Base-by-base conservation (phyloP, 2,888 invertebrate species). In the Cryptosula pallasiana region DNA sequence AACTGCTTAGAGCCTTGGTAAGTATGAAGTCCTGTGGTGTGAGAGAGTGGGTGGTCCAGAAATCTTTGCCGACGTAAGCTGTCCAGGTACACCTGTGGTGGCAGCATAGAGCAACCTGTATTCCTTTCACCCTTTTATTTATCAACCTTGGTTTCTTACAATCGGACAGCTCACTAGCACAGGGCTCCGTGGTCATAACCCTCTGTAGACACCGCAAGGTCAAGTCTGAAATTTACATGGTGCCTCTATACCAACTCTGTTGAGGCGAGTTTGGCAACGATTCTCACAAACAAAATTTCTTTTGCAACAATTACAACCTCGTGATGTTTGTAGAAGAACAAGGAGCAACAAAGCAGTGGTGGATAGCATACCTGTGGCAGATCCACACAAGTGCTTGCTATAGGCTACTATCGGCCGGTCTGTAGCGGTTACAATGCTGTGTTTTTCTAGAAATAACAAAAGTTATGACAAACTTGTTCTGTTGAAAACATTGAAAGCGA, bases 361-460 rank as follows among this genome's bases (percentile, higher is more conserved):
- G 20, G 9, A 45, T 45, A 23, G 25, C 3, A 3, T 55, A 91
- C 91, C 92, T 72, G 94, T 94, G 54, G 94, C 95, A 35, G 88
- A 90, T 0, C 95, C 95, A 84, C 95, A 95, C 55, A 95, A 88
- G 84, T 95, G 95, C 84, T 95, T 95, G 0, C 94, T 92, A 29
- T 93, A 86, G 0, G 90, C 93, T 63, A 92, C 87, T 45, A 88
- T 77, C n/a, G 74, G 63, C 69, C 74, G 74, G 1, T 77, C 71
- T 13, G n/a, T n/a, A 32, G 5, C 27, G 16, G 25, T 63, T 34
- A 27, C 13, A 9, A 63, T 5, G 9, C 13, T 27, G n/a, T 63
- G 63, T 34, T 32, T 5, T 29, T 63, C 63, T 63, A 63, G 29
- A 63, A 32, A 13, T 5, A 9, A 57, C n/a, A n/a, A n/a, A n/a